Conservation (phyloP, 64 coral and sea anemone species). For the Montipora capricornis region DNA sequence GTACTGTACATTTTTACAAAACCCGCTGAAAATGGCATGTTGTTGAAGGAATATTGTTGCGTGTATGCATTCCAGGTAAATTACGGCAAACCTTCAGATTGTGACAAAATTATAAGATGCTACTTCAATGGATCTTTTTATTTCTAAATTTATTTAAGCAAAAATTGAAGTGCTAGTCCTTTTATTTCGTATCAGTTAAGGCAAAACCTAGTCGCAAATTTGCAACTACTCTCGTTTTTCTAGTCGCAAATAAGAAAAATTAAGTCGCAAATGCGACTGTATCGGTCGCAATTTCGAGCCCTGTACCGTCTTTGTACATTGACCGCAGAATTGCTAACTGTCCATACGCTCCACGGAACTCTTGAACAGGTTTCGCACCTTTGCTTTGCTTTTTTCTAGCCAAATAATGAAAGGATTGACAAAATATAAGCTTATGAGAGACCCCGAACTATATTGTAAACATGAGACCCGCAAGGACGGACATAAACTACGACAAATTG, state of each 20-base stretch:
- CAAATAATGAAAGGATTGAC: not conserved
- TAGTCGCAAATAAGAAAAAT: too few relatives aligned
- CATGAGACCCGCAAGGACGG: not conserved
- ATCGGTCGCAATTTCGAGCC: too few relatives aligned
- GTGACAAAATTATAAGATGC: too few relatives aligned
- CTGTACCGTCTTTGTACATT: slow-evolving; percentile 33
- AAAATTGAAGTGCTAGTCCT: too few relatives aligned
- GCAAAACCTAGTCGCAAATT: too few relatives aligned
- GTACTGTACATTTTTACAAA: too few relatives aligned
- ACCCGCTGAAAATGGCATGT: not conserved
- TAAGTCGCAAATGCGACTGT: too few relatives aligned
- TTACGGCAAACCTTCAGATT: not conserved
- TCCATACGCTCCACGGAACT: slow-evolving; percentile 16
- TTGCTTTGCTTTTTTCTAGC: not conserved
- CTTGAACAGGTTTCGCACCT: slow-evolving; percentile 6
- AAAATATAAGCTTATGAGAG: not conserved
- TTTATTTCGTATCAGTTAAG: too few relatives aligned
- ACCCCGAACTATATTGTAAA: not conserved
- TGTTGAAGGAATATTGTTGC: not conserved
- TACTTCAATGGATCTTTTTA: too few relatives aligned
- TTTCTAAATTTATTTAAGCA: too few relatives aligned
- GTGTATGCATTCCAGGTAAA: not conserved
- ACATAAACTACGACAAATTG: not conserved
- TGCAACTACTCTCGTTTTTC: too few relatives aligned
- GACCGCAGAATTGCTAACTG: slow-evolving; percentile 14